phyloP scores from a whole-genome alignment of 2,113 vertebrate genomes.

The Vulpes vulpes region DNA sequence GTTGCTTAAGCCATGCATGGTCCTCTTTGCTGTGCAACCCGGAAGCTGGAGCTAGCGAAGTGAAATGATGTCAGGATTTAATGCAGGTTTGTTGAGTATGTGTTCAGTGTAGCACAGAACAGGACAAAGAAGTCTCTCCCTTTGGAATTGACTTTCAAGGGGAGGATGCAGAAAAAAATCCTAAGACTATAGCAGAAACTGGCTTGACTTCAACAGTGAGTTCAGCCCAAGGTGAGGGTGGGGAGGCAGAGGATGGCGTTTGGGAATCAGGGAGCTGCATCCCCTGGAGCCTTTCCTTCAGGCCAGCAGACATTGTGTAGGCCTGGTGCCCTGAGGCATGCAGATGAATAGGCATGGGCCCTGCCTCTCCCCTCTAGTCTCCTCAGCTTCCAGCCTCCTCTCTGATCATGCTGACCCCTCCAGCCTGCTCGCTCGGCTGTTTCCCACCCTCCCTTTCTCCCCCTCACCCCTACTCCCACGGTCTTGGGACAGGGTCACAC shows the following conservation, averaged over 20 bases:
- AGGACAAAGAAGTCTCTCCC: no score
- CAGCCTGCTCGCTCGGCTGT: not conserved
- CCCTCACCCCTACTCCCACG: accelerated
- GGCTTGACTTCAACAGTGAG: not conserved
- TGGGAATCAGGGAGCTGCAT: not conserved
- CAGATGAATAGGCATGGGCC: accelerated
- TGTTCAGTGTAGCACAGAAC: not conserved
- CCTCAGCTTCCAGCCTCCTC: not conserved
- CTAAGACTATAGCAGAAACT: not conserved
- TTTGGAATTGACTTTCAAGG: not conserved
- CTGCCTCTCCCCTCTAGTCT: not conserved
- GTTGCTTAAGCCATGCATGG: not conserved
- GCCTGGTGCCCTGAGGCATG: not conserved
- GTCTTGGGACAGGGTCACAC: not conserved
- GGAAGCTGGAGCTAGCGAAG: not conserved
- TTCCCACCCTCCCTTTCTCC: not conserved
- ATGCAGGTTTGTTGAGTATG: accelerated
- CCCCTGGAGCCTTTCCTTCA: not conserved
- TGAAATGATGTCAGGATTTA: not conserved
- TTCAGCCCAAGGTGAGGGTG: not conserved
- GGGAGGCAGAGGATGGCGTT: not conserved
- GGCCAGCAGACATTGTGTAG: not conserved
- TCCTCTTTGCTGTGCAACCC: not conserved
- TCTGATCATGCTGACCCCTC: no score
- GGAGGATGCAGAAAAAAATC: not conserved